phyloP scores from a whole-genome alignment of 2,888 invertebrate genomes.

The Archips crataeganus region DNA sequence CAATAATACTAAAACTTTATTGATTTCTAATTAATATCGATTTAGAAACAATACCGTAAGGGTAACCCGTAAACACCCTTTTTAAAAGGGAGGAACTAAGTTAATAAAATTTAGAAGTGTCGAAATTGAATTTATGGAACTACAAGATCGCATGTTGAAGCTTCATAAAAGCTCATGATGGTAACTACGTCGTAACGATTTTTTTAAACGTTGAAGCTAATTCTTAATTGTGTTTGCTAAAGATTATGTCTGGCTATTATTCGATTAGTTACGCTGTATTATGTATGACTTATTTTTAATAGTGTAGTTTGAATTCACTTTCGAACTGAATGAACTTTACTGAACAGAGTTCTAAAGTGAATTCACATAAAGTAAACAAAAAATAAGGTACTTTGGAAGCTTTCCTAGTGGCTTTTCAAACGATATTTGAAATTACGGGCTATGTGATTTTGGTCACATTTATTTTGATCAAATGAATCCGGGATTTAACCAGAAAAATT shows the following conservation, averaged over 20 bases:
- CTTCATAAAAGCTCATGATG: constrained; percentile 50
- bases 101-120: constrained; percentile 40
- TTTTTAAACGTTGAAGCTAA: background rate
- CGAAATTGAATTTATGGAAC: constrained; percentile 62
- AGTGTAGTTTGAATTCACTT: background rate
- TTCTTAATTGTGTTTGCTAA: constrained; percentile 7
- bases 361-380: too few species aligned
- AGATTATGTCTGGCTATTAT: background rate
- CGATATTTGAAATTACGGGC: too few species aligned
- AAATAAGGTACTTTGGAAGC: too few species aligned
- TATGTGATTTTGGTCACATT: too few species aligned
- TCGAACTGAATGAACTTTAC: too few species aligned
- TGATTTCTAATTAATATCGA: constrained; percentile 5
- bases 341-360: too few species aligned
- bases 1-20: background rate
- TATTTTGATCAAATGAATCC: too few species aligned
- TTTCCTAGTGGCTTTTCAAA: too few species aligned
- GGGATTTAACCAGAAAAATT: too few species aligned
- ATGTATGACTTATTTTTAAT: background rate
- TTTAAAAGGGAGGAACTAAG: constrained; percentile 6
- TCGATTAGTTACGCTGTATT: background rate
- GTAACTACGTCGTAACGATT: constrained; percentile 30
- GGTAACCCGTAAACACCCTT: background rate
- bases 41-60: constrained; percentile 3
- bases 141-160: constrained; percentile 57